Conservation (phyloP, 2,888 invertebrate species). For the Hyalella azteca region DNA sequence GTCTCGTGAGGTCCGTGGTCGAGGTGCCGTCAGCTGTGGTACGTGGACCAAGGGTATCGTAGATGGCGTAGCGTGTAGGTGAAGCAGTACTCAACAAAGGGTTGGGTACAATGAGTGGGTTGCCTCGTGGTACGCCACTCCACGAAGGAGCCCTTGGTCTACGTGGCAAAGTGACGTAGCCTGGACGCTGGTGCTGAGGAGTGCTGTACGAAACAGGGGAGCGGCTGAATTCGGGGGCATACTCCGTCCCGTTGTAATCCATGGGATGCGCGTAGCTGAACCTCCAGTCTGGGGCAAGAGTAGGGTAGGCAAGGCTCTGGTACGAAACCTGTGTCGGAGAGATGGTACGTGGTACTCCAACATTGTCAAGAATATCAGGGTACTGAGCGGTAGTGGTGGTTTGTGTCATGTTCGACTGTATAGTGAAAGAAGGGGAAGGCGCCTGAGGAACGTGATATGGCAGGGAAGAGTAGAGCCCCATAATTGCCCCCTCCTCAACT, state of each 20-base stretch:
- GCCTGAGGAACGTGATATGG: constrained; percentile 30
- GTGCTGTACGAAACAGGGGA: constrained; percentile 34
- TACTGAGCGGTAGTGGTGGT: constrained; percentile 34
- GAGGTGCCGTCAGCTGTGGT: constrained; percentile 84
- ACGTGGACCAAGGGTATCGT: constrained; percentile 89
- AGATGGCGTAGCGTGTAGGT: constrained; percentile 69
- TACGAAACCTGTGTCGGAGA: constrained; percentile 55
- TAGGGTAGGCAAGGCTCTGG: constrained; percentile 42
- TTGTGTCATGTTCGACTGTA: constrained; percentile 9
- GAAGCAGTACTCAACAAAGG: neutral
- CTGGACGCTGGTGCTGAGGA: constrained; percentile 56
- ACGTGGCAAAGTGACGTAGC: constrained; percentile 60
- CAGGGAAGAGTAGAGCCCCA: constrained; percentile 26
- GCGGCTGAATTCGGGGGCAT: constrained; percentile 22
- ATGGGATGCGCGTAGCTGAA: constrained; percentile 50
- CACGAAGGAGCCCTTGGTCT: constrained; percentile 61
- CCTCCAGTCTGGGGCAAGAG: constrained; percentile 42
- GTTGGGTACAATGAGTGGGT: neutral
- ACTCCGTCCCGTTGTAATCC: constrained; percentile 13
- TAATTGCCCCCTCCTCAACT: constrained; percentile 47
- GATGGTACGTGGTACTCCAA: constrained; percentile 43
- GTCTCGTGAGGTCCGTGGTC: constrained; percentile 80
- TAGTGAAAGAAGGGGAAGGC: constrained; percentile 14
- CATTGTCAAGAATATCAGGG: constrained; percentile 53
- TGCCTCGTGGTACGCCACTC: constrained; percentile 59